Conservation (phyloP, 1,140 invertebrate genomes). For the Drosophila virilis region DNA sequence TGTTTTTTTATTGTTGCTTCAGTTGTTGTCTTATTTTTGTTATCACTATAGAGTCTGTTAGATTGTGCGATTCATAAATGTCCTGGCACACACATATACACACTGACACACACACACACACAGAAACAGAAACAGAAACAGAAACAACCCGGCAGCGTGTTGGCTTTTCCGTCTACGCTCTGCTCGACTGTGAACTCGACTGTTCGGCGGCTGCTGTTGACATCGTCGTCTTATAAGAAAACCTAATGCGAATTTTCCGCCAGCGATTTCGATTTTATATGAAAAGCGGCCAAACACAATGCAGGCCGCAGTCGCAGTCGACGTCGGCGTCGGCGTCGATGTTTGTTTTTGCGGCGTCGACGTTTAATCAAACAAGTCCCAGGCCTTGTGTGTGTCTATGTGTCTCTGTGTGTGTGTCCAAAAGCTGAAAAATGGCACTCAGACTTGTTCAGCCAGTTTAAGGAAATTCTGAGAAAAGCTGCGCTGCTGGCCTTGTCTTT, state of each 20-base stretch:
- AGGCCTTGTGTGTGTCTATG: background rate
- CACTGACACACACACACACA: conserved; percentile 30
- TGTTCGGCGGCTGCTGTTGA: conserved; percentile 65
- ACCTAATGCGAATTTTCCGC: conserved; percentile 84
- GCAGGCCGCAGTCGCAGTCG: conserved; percentile 64
- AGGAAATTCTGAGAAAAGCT: conserved; percentile 44
- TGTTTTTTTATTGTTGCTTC: conserved; percentile 23
- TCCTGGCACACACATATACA: conserved; percentile 41
- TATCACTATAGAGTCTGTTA: conserved; percentile 31
- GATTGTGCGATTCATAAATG: conserved; percentile 30
- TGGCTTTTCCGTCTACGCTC: conserved; percentile 50
- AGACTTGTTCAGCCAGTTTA: conserved; percentile 64
- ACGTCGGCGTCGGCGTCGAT: conserved; percentile 38
- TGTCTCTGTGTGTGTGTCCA: background rate
- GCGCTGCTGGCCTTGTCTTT: conserved; percentile 61
- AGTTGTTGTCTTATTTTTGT: conserved; percentile 14
- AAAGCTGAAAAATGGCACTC: conserved; percentile 1
- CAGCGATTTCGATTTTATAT: conserved; percentile 83
- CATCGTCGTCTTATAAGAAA: conserved; percentile 83
- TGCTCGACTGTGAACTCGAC: conserved; percentile 58
- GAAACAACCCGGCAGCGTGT: conserved; percentile 39
- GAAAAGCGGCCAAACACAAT: conserved; percentile 72
- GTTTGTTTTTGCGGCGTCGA: conserved; percentile 51
- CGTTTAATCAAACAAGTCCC: conserved; percentile 59
- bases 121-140: conserved; percentile 7